These are phyloP conservation scores for Coccyzus lansbergi DNA, from an alignment of 2,797 vertebrate species.

Conservation along the genomic window DNA sequence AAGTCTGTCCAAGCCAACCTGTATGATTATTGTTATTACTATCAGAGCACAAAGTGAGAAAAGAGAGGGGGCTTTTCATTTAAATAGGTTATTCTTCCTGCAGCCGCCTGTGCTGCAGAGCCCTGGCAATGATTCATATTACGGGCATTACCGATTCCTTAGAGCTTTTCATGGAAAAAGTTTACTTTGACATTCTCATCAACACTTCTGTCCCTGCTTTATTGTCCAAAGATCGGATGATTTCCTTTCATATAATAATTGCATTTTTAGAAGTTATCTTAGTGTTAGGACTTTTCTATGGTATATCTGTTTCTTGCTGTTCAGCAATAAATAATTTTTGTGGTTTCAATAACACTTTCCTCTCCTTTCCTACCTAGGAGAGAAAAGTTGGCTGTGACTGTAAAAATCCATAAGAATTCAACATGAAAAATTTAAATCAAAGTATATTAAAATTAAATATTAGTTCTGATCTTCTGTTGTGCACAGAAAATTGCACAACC, in stretches of 20 bases:
- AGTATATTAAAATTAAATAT: background rate
- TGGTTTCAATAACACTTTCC: background rate
- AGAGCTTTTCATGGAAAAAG: slow-evolving; percentile 26
- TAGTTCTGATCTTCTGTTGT: background rate
- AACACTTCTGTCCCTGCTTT: background rate
- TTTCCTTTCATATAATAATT: background rate
- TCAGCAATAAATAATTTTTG: background rate
- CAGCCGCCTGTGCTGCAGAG: slow-evolving; percentile 28
- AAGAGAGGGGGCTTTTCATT: background rate
- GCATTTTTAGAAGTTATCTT: background rate
- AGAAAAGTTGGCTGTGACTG: background rate
- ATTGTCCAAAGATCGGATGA: background rate
- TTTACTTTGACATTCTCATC: slow-evolving; percentile 20
- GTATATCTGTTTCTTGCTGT: background rate
- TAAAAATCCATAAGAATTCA: background rate
- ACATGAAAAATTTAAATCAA: background rate
- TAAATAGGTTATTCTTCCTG: slow-evolving; percentile 28
- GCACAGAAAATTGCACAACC: background rate
- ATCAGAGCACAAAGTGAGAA: slow-evolving; percentile 12
- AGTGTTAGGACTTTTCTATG: background rate
- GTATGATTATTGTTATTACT: slow-evolving; percentile 58
- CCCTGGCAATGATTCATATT: slow-evolving; percentile 23
- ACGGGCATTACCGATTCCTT: background rate
- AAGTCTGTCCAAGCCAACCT: slow-evolving; percentile 33
- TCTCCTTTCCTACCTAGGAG: background rate